phyloP scores from a whole-genome alignment of 2,888 invertebrate genomes.

The Xestia rhomboidea region DNA sequence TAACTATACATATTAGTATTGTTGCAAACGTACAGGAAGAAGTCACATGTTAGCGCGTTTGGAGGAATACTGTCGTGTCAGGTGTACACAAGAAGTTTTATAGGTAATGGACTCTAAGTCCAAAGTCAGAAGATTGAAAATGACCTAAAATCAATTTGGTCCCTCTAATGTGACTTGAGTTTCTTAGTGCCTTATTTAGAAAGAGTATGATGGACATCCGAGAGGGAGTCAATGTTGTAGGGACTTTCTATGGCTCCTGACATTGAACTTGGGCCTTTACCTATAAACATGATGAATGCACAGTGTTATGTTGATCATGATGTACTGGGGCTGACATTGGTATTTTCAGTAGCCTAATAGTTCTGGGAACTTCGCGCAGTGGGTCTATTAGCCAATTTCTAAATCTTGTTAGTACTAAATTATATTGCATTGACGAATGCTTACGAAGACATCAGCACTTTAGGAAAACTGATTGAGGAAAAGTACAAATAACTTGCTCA shows the following conservation, averaged over 20 bases:
- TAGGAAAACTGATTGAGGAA: slow-evolving; percentile 78
- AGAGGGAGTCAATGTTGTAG: slow-evolving; percentile 27
- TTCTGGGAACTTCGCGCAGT: slow-evolving; percentile 77
- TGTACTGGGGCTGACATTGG: slow-evolving; percentile 68
- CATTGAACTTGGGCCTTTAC: slow-evolving; percentile 26
- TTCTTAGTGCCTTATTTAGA: slow-evolving; percentile 44
- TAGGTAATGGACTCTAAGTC: slow-evolving; percentile 14
- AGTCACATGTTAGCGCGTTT: slow-evolving; percentile 58
- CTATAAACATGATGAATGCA: slow-evolving; percentile 68
- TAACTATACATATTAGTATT: slow-evolving; percentile 73
- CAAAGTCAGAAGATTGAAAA: slow-evolving; percentile 4
- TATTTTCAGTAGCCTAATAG: slow-evolving; percentile 69
- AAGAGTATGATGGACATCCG: slow-evolving; percentile 27
- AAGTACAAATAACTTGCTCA: slow-evolving; percentile 90
- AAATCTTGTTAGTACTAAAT: slow-evolving; percentile 77
- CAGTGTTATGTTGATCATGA: slow-evolving; percentile 63
- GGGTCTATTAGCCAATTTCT: slow-evolving; percentile 80
- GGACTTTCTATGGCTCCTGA: slow-evolving; percentile 21
- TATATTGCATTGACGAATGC: slow-evolving; percentile 78
- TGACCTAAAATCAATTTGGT: slow-evolving; percentile 29
- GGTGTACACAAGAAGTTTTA: slow-evolving; percentile 30
- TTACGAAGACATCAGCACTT: slow-evolving; percentile 73
- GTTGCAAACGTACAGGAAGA: slow-evolving; percentile 74
- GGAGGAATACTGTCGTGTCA: slow-evolving; percentile 62
- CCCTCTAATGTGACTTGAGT: slow-evolving; percentile 20